Percentiles rank a stretch among this genome's conserved stretches.
Evolutionary conservation across 2,888 invertebrate genomes (phyloP).

Genomic region (Caenorhabditis sp.): DNA sequence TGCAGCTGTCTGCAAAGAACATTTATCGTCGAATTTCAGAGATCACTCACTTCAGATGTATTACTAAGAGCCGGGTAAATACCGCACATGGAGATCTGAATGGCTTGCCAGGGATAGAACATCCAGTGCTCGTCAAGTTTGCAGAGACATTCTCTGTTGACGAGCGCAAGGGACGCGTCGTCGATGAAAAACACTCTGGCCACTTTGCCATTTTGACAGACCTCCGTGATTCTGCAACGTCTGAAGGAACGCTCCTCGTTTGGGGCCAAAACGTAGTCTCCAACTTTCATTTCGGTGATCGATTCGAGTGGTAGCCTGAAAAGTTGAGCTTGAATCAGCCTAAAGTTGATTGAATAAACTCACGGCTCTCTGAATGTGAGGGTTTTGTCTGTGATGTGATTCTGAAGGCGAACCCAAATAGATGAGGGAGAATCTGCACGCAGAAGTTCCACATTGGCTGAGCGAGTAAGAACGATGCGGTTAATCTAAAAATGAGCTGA

Average conservation of each 20-base stretch:
- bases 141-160: constrained; percentile 37
- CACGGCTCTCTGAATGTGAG: constrained; percentile 61
- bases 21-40: neutral
- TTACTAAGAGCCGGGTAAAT: constrained; percentile 26
- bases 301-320: neutral
- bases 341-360: constrained; percentile 12
- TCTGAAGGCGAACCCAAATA: constrained; percentile 63
- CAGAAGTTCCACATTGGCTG: constrained; percentile 49
- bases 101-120: constrained; percentile 64
- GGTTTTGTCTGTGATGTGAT: constrained; percentile 58
- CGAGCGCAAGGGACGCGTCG: constrained; percentile 47
- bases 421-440: constrained; percentile 59
- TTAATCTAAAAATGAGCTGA: constrained; percentile 58
- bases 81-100: constrained; percentile 54
- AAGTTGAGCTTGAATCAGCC: constrained; percentile 45
- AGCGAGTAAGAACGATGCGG: constrained; percentile 43
- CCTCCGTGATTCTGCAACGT: constrained; percentile 50
- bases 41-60: too few relatives aligned
- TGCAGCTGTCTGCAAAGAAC: neutral
- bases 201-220: neutral
- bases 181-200: constrained; percentile 61
- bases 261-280: constrained; percentile 59
- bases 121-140: constrained; percentile 38
- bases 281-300: constrained; percentile 2
- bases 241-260: constrained; percentile 46